Base-by-base conservation (phyloP, 1,140 invertebrate genomes). In the Drosophila arawakana region DNA sequence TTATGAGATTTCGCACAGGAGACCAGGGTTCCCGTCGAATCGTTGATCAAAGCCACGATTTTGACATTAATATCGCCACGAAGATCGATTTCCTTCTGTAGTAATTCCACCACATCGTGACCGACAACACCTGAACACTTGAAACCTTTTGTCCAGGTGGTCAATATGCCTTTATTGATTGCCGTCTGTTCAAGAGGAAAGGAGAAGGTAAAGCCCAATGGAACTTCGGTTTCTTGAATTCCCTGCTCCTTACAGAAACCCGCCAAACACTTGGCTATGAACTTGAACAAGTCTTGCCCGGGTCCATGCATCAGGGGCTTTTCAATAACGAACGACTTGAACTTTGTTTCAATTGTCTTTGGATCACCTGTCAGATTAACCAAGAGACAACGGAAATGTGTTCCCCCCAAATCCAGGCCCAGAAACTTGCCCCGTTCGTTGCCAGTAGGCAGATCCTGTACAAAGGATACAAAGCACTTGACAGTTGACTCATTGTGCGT, bases 361-460 rank as follows among this genome's bases (percentile, higher is more conserved):
- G 10, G 5, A n/a, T 10, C 41, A 6, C 13, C 41, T 13, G n/a
- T 43, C 41, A 43, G 41, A 13, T 43, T 43, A 4, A 43, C 6
- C 11, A 43, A 43, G 0, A 43, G 11, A 13, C 41, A 43, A 13
- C 41, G 41, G n/a, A 43, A 43, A 43, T 43, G 99, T 11, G 98
- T 99, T 0, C 98, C 98, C 13, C 98, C 98, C 71, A 99, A 94
- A 94, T 99, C 98, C 66, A 99, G 93, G 1, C 98, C 98, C 83
- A 99, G 93, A 92, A 98, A 99, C 93, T 98, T 97, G 39, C 98
- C 98, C 60, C 94, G 94, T 94, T 99, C 98, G 96, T 96, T 96
- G 73, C 98, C 98, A 93, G 98, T 97, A 1, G 98, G 98, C 65
- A 99, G 95, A 92, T 98, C 95, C 91, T 98, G 96, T 15, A 99